phyloP scores from a whole-genome alignment of 1,140 invertebrate species.

The Cylas formicarius region DNA sequence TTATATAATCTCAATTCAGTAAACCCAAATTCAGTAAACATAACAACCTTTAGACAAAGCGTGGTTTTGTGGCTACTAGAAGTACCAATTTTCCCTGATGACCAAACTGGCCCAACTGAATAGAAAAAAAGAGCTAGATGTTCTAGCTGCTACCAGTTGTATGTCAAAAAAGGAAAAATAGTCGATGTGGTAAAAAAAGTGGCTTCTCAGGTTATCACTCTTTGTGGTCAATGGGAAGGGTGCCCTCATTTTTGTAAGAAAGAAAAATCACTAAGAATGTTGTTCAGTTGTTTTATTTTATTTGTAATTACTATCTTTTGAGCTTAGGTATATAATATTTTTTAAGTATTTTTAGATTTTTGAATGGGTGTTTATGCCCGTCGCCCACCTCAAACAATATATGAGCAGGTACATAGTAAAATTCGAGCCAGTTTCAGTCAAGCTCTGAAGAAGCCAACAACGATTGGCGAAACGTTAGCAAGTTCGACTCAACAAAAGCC shows the following conservation, averaged over 20 bases:
- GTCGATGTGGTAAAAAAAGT: conserved; percentile 11
- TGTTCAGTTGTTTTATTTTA: too few species aligned
- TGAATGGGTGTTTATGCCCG: too few species aligned
- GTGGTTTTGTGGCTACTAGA: conserved; percentile 5
- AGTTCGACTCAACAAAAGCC: too few species aligned
- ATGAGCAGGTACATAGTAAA: too few species aligned
- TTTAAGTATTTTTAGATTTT: too few species aligned
- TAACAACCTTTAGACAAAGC: conserved; percentile 11
- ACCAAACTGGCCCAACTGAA: not conserved
- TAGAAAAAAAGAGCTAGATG: not conserved
- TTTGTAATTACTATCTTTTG: conserved; percentile 2
- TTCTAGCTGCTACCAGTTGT: conserved; percentile 8
- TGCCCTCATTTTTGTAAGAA: conserved; percentile 7
- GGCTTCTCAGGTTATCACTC: conserved; percentile 9
- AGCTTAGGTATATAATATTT: too few species aligned
- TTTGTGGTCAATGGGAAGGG: too few species aligned
- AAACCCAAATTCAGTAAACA: conserved; percentile 1
- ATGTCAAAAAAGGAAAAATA: conserved; percentile 8
- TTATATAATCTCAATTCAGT: conserved; percentile 13
- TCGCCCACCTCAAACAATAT: too few species aligned
- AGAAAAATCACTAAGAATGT: conserved; percentile 4
- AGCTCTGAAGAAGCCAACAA: too few species aligned
- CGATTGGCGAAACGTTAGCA: too few species aligned
- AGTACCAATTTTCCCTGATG: not conserved
- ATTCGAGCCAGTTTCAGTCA: too few species aligned